Evolutionary conservation across 2,113 vertebrate genomes (phyloP), one percentile per base, ranked within the genome.

Genomic region (Pandion haliaetus): DNA sequence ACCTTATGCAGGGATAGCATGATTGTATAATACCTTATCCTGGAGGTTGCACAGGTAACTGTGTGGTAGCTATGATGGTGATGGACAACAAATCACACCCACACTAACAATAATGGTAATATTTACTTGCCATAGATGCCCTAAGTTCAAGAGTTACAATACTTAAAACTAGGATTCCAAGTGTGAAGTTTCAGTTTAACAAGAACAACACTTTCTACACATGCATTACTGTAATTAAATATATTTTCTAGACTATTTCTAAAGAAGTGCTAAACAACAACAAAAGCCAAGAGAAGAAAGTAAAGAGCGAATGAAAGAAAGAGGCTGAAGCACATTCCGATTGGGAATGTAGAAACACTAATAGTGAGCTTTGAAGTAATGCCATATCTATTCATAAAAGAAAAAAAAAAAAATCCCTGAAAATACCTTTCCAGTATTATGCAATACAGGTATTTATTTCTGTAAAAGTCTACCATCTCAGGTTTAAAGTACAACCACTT

Each of bases 401-500:
- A 54, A 86, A 84, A 49, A n/a, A 80, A 52, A 32, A 44, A 74
- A 24, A 44, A 14, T 61, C 28, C 20, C 45, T 83, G 59, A 65
- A 90, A 95, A 73, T 38, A 58, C 31, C 32, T 70, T 85, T 58
- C 18, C 66, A 82, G 8, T 52, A 20, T 93, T 82, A 57, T 18
- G 25, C 36, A 86, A 79, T 47, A 69, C 14, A 55, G 69, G 28
- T 76, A 26, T 59, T 93, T 79, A 70, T 52, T 85, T 92, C 57
- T 61, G 17, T 66, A 58, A 66, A 91, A n/a, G 38, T 70, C 25
- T 34, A 26, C 25, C 10, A 36, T 42, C 40, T 79, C 42, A 23
- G 59, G 74, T 94, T 72, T 93, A 88, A 97, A 95, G 91, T 94
- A 54, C 62, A 94, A 34, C 24, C 10, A 20, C 49, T 69, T 76